Evolutionary conservation across 2,888 invertebrate species (phyloP).

Genomic region (Sericinus montela): DNA sequence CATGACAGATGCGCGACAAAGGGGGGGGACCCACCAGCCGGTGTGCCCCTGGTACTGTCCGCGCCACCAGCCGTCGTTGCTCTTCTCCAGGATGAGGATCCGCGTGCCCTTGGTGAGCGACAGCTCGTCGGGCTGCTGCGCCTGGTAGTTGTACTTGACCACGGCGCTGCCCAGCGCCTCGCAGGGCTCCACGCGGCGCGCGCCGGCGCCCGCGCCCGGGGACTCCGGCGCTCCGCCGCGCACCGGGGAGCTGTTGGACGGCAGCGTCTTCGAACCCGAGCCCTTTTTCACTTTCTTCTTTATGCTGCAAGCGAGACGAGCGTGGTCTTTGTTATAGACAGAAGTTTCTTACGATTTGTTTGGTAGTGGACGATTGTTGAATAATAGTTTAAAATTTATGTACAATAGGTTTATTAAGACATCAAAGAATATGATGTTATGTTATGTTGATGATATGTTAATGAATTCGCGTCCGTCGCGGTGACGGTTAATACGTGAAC

Average conservation of each 20-base stretch:
- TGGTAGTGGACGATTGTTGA: no score
- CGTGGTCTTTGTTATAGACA: no score
- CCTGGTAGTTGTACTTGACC: slow-evolving; percentile 96
- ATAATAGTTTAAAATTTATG: no score
- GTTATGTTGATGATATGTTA: no score
- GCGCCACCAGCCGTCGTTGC: slow-evolving; percentile 99
- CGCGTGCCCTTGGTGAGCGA: slow-evolving; percentile 96
- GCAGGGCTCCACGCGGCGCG: slow-evolving; percentile 89
- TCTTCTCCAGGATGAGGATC: slow-evolving; percentile 97
- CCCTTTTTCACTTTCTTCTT: slow-evolving; percentile 92
- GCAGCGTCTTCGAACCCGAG: slow-evolving; percentile 91
- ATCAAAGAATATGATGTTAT: no score
- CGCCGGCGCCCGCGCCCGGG: slow-evolving; percentile 41
- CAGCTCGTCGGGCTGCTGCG: slow-evolving; percentile 97
- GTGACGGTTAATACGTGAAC: no score
- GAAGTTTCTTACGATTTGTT: no score
- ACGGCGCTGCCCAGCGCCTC: slow-evolving; percentile 94
- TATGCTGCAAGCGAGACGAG: slow-evolving; percentile 77
- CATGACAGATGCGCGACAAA: no score
- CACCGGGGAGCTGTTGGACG: slow-evolving; percentile 91
- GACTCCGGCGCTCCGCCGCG: slow-evolving; percentile 78
- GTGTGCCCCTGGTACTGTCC: slow-evolving; percentile 85
- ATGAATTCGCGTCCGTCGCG: no score
- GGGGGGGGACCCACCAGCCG: slow-evolving; percentile 66
- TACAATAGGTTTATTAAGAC: no score